Evolutionary conservation across 1,140 invertebrate species (phyloP).

Genomic region (Macrobrachium nipponense): DNA sequence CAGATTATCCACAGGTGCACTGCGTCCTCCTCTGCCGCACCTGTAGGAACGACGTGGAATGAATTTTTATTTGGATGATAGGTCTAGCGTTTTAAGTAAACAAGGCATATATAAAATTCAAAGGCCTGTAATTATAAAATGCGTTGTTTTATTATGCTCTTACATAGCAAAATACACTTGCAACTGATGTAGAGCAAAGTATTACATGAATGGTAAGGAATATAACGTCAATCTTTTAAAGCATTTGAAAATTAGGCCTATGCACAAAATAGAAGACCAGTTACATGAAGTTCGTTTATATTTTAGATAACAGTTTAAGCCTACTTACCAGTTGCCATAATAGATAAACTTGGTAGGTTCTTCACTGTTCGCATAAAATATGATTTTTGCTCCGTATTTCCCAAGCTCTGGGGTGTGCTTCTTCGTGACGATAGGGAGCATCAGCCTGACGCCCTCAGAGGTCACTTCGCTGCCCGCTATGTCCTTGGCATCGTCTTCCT

Average conservation of each 20-base stretch:
- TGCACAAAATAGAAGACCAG: no score
- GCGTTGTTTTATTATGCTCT: no score
- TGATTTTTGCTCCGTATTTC: constrained; percentile 58
- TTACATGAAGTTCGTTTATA: no score
- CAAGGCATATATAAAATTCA: no score
- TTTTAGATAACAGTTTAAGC: neutral
- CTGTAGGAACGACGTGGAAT: neutral
- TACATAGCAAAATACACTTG: no score
- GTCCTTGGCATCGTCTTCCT: constrained; percentile 9
- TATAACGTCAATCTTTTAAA: no score
- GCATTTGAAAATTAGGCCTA: no score
- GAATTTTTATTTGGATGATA: no score
- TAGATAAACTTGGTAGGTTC: constrained; percentile 51
- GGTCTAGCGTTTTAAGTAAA: no score
- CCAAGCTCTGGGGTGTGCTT: constrained; percentile 47
- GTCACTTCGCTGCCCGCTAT: constrained; percentile 20
- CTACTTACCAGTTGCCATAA: constrained; percentile 61
- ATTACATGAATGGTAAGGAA: neutral
- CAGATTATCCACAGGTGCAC: constrained; percentile 58
- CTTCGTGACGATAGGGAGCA: constrained; percentile 48
- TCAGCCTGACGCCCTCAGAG: constrained; percentile 36
- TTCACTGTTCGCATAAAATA: constrained; percentile 36
- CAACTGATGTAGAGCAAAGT: neutral
- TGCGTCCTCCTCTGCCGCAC: constrained; percentile 57
- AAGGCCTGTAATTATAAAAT: no score